Percentiles rank a stretch among this genome's conserved stretches.
These are phyloP conservation scores for Leiothrix lutea DNA, from an alignment of 2,113 vertebrate species.

Conservation along the genomic window DNA sequence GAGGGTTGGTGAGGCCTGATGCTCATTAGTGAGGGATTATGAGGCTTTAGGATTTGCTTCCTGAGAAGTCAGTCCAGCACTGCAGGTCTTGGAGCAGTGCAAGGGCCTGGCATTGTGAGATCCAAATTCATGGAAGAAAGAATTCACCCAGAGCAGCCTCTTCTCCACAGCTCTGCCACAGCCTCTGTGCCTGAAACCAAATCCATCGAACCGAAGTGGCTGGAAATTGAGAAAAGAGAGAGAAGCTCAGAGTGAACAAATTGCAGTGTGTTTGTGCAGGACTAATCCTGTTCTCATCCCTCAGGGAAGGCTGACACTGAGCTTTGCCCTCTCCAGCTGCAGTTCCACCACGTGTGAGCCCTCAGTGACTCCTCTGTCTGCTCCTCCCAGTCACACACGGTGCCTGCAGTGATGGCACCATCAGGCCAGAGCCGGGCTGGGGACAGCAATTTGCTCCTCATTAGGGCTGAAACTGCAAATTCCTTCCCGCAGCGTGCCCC, in stretches of 20 bases:
- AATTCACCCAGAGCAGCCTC: neutral
- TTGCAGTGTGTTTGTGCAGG: neutral
- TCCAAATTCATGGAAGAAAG: neutral
- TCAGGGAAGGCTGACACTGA: neutral
- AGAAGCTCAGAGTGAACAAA: neutral
- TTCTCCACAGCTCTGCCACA: neutral
- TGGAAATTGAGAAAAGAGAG: neutral
- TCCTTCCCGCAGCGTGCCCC: neutral
- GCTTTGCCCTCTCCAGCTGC: neutral
- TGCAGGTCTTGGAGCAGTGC: neutral
- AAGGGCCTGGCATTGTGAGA: neutral
- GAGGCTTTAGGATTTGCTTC: neutral
- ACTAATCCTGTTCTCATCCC: neutral
- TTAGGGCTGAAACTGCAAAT: neutral
- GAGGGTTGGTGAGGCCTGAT: fast-evolving
- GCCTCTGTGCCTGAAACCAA: neutral
- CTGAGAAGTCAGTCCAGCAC: neutral
- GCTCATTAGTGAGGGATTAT: neutral
- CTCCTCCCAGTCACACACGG: neutral
- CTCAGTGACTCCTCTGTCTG: neutral
- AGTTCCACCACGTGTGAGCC: neutral
- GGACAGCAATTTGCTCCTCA: neutral
- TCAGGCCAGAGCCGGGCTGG: neutral
- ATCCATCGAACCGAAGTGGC: neutral
- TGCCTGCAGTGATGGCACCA: neutral